Conservation (phyloP, 2,888 invertebrate species). For the Nemotelus nigrinus region DNA sequence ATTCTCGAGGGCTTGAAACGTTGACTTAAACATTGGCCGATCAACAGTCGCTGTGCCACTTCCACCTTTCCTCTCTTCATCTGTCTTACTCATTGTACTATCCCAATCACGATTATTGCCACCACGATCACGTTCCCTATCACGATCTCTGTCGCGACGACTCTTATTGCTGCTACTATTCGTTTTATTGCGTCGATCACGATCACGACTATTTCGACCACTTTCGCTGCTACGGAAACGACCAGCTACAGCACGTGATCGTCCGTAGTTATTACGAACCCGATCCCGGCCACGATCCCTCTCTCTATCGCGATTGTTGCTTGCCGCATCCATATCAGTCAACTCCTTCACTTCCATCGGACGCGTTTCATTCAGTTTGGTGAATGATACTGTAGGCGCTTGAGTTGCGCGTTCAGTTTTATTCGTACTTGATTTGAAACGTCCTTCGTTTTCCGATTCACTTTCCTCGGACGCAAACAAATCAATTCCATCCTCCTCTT, state of each 20-base stretch:
- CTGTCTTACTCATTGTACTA: conserved; percentile 38
- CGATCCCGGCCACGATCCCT: conserved; percentile 34
- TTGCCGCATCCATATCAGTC: conserved; percentile 46
- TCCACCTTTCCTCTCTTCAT: conserved; percentile 34
- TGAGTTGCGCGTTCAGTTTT: conserved; percentile 49
- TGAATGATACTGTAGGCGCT: conserved; percentile 51
- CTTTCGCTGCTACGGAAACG: conserved; percentile 41
- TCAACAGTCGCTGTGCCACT: conserved; percentile 41
- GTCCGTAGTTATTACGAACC: conserved; percentile 44
- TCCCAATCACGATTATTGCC: conserved; percentile 36
- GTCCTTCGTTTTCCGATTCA: conserved; percentile 54
- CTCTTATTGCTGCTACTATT: conserved; percentile 8
- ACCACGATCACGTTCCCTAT: conserved; percentile 17
- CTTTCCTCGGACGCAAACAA: conserved; percentile 54
- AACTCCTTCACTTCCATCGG: conserved; percentile 48
- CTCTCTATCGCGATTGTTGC: conserved; percentile 16
- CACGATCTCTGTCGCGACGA: conserved; percentile 23
- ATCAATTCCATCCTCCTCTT: conserved; percentile 51
- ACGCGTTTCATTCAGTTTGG: conserved; percentile 51
- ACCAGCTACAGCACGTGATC: conserved; percentile 34
- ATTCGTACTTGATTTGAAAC: conserved; percentile 52
- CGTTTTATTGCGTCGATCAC: conserved; percentile 31
- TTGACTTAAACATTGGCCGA: conserved; percentile 52
- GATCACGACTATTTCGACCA: conserved; percentile 27
- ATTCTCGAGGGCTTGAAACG: conserved; percentile 53